Base-by-base conservation (phyloP, 2,797 vertebrate genomes). In the Microtus californicus region DNA sequence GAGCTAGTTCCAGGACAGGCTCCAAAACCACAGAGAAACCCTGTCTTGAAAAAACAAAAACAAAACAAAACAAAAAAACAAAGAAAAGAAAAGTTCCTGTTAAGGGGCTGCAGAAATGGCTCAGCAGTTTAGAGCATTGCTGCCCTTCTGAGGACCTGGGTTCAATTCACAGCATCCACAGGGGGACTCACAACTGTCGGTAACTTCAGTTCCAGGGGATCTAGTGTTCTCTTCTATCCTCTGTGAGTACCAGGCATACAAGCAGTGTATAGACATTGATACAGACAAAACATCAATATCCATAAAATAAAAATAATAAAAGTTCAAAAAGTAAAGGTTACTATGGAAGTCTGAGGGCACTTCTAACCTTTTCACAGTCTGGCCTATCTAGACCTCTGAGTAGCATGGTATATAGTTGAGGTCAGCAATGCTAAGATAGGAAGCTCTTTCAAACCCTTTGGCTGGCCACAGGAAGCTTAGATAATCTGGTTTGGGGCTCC, bases 311-410 rank as follows among this genome's bases (percentile, higher is more conserved):
- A 73, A 73, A 37, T 23, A 85, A 67, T 71, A 86, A 81, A 80
- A 78, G 48, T n/a, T 67, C 54, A 56, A 73, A 73, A 40, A 40
- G 12, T 69, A 85, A 71, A 5, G 6, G 14, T 78, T n/a, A 48
- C 13, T n/a, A 23, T 6, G 77, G 79, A 31, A 45, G 85, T 15
- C n/a, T 54, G 43, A 91, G 37, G 48, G 67, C 43, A 87, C 40
- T 65, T 95, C 85, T 94, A 37, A 73, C 19, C 71, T 93, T 51
- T 83, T 63, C 45, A 74, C 14, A 65, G 25, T 80, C 59, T 23
- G 37, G 61, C 29, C 15, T 51, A 71, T 67, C 34, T 12, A 43
- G 76, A 87, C 59, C 40, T 43, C 61, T 19, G 37, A 54, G 76
- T 13, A 45, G 25, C 51, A 85, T 25, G 9, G 77, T 19, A 4